Evolutionary conservation across 1,140 invertebrate genomes (phyloP).

Genomic region (Dendroctonus ponderosae): DNA sequence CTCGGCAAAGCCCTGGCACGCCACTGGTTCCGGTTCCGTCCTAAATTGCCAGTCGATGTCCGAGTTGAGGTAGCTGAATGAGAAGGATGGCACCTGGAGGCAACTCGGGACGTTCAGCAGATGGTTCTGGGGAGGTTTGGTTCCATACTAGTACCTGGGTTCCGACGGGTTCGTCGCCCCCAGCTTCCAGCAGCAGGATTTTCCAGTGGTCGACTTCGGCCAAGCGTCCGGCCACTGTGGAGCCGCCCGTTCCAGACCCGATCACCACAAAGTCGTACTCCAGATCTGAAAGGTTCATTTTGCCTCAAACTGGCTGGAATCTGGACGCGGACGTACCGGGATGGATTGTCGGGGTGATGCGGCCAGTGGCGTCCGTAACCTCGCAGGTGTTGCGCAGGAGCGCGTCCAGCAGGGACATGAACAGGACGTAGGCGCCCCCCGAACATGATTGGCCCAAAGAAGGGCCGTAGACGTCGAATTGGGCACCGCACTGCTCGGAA

Average conservation of each 20-base stretch:
- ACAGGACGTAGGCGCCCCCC: constrained; percentile 51
- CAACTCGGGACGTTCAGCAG: neutral
- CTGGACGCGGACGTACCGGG: constrained; percentile 30
- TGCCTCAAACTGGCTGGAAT: neutral
- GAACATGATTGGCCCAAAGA: constrained; percentile 50
- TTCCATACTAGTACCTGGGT: constrained; percentile 45
- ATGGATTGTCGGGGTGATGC: constrained; percentile 45
- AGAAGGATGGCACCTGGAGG: constrained; percentile 14
- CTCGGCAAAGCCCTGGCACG: constrained; percentile 50
- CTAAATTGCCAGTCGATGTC: constrained; percentile 62
- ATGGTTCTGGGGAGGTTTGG: neutral
- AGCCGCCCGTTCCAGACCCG: constrained; percentile 57
- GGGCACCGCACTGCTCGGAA: neutral
- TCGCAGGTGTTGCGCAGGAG: constrained; percentile 50
- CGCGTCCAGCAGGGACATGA: constrained; percentile 55
- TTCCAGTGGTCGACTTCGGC: constrained; percentile 38
- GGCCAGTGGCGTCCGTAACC: constrained; percentile 50
- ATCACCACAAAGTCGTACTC: constrained; percentile 58
- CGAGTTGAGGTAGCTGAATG: constrained; percentile 50
- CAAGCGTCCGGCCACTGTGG: constrained; percentile 54
- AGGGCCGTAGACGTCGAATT: constrained; percentile 35
- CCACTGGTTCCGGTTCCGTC: constrained; percentile 59
- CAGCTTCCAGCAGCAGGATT: constrained; percentile 54
- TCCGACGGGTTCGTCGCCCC: constrained; percentile 55
- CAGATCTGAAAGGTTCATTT: constrained; percentile 24